phyloP scores from a whole-genome alignment of 2,113 vertebrate genomes.

The Mastomys coucha region DNA sequence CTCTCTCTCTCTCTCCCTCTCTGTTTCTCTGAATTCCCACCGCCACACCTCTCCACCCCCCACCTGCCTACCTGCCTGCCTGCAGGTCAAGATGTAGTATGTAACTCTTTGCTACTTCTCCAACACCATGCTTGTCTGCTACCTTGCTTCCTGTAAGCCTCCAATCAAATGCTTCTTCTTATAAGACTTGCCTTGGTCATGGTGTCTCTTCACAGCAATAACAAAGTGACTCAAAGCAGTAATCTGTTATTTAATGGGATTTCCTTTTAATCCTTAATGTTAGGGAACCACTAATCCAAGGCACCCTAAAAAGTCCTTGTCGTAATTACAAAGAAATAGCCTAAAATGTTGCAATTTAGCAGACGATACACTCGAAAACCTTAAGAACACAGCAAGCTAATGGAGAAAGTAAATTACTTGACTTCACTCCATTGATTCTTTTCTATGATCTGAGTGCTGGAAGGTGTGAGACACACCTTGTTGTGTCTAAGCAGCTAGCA shows the following conservation, averaged over 20 bases:
- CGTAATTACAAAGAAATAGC: background rate
- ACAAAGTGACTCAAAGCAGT: background rate
- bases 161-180: background rate
- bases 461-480: slow-evolving; percentile 40
- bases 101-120: background rate
- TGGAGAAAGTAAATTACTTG: slow-evolving; percentile 11
- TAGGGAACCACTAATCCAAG: slow-evolving; percentile 19
- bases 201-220: background rate
- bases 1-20: no score
- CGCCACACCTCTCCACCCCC: no score
- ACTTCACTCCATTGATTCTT: slow-evolving; percentile 15
- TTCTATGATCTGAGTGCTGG: slow-evolving; percentile 46
- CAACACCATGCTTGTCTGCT: background rate
- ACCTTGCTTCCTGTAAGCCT: background rate
- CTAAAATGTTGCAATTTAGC: background rate
- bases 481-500: slow-evolving; percentile 40
- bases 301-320: background rate
- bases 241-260: background rate
- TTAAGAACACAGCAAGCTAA: background rate
- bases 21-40: no score
- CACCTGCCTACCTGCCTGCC: no score
- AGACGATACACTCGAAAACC: background rate
- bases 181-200: background rate
- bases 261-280: background rate
- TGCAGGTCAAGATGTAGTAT: background rate